Base-by-base conservation (phyloP, 1,140 invertebrate genomes). In the Camponotus floridanus region DNA sequence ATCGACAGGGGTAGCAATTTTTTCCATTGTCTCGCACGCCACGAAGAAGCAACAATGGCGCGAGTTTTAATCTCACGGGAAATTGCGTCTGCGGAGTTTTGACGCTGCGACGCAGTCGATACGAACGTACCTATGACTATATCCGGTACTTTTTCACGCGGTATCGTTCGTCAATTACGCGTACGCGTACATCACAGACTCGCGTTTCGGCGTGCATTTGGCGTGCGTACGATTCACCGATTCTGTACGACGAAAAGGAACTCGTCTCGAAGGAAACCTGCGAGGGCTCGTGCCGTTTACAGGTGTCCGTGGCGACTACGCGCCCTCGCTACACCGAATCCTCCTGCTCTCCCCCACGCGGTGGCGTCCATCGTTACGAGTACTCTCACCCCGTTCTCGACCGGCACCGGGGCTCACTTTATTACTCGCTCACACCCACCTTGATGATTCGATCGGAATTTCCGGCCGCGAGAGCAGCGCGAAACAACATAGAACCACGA, bases 381-480 rank as follows among this genome's bases (percentile, higher is more conserved):
- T 76, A 51, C 73, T 85, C 81, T 85, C 83, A 76, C 83, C 83
- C 74, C 83, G 36, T 78, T 67, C 71, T 65, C 74, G n/a, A 79
- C 74, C 83, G 71, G 59, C 83, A 65, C 61, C 61, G 45, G 61
- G 45, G 61, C 59, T 76, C 59, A 85, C 83, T 85, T 78, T 45
- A 64, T 85, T 85, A 78, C 57, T 64, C 45, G 71, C 83, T 42
- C 33, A 36, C 59, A 55, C 83, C 45, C 45, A 45, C 33, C 21
- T 79, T 45, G 62, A 51, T 15, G 48, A 48, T 83, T 55, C 55
- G 11, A 85, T 33, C 45, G 48, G 31, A 18, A 67, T 36, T 61
- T n/a, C 13, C 5, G 11, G 36, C n/a, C 2, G 68, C 26, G 5
- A 61, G 3, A 55, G 26, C 26, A 26, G 26, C 26, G 18, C 48